Conservation (phyloP, 2,888 invertebrate genomes). For the Charanyca ferruginea region DNA sequence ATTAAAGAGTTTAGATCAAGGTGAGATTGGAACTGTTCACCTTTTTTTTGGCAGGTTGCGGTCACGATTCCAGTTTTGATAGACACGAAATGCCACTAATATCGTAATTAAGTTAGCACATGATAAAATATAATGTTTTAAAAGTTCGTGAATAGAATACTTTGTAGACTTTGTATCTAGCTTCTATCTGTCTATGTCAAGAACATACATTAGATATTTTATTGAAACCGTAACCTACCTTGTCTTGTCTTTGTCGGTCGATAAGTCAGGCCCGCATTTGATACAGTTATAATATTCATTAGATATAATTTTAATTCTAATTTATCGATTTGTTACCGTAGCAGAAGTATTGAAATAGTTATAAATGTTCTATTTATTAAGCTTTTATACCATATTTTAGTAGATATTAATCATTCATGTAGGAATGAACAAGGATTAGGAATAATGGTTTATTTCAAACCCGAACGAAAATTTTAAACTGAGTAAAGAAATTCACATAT, state of each 20-base stretch:
- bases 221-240: conserved; percentile 51
- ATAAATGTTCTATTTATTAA: conserved; percentile 25
- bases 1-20: conserved; percentile 76
- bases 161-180: conserved; percentile 23
- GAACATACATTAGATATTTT: conserved; percentile 52
- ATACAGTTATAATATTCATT: conserved; percentile 28
- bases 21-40: conserved; percentile 70
- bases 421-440: too few relatives aligned
- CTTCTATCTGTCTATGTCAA: conserved; percentile 35
- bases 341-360: conserved; percentile 24
- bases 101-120: conserved; percentile 59
- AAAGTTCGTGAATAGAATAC: conserved; percentile 36
- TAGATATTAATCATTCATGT: neutral
- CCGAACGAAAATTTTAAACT: too few relatives aligned
- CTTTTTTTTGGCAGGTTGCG: conserved; percentile 64
- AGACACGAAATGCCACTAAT: conserved; percentile 58
- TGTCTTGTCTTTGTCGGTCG: conserved; percentile 48
- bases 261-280: conserved; percentile 45
- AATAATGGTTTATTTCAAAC: too few relatives aligned
- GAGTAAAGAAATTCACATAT: too few relatives aligned
- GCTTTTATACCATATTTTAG: conserved; percentile 26
- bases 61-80: conserved; percentile 72
- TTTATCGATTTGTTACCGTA: conserved; percentile 24
- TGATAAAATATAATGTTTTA: conserved; percentile 53
- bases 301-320: conserved; percentile 14